Base-by-base conservation (phyloP, 2,113 vertebrate species). In the Hippocampus comes region DNA sequence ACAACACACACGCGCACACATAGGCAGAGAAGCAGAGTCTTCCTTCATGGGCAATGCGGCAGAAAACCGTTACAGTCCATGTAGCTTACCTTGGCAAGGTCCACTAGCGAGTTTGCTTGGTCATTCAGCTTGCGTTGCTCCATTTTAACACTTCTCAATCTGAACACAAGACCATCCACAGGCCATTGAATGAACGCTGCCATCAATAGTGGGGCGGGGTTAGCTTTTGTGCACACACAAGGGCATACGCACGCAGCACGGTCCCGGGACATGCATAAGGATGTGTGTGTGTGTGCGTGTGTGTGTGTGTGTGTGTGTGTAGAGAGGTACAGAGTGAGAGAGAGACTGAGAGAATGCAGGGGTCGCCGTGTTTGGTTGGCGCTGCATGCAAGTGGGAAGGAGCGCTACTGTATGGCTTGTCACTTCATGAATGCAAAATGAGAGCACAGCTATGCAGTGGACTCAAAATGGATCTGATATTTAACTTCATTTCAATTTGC, bases 71-170 rank as follows among this genome's bases (percentile, higher is more conserved):
- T 76, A 83, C 60, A 53, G 70, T 68, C 69, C 34, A 14, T 85
- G 76, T 78, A 84, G 81, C 95, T 94, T 93, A 99, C 97, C 96
- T 99, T 99, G 79, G 97, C 97, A 89, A 99, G 94, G 89, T 99
- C 97, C 94, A 98, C 97, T 92, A 99, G 94, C 81, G 96, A 98
- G 88, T 99, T 99, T 83, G 97, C 96, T 94, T 99, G 97, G 91
- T 99, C 97, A 81, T 99, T 99, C 92, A 99, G 91, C 91, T 99
- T 99, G 86, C 97, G 95, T 93, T 99, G 97, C 88, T 99, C 97
- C 97, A 99, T 99, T 95, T 99, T 99, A 91, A 99, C 97, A 94
- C 97, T 99, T 95, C 97, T 94, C 92, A 99, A 97, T 95, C 97
- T 99, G 94, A 91, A 96, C 92, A 93, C 82, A 91, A 92, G 94